phyloP scores from a whole-genome alignment of 2,888 invertebrate genomes.

The Ditylenchus weischeri region DNA sequence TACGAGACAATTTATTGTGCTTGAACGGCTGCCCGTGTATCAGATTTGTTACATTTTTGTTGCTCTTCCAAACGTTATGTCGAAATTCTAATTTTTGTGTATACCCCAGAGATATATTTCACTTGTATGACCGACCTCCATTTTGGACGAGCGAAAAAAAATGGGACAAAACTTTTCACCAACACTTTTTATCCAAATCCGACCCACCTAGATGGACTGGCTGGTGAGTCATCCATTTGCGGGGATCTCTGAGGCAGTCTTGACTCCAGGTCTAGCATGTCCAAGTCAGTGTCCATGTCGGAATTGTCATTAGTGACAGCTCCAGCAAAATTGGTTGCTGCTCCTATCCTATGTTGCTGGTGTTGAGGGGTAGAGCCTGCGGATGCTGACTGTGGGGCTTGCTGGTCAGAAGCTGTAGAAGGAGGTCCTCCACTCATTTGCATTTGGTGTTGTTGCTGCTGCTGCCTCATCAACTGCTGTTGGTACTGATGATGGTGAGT shows the following conservation, averaged over 20 bases:
- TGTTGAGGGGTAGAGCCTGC: background rate
- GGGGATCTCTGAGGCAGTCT: conserved; percentile 23
- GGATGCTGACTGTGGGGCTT: background rate
- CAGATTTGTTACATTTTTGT: too few relatives aligned
- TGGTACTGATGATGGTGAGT: background rate
- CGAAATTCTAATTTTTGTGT: too few relatives aligned
- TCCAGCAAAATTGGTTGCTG: background rate
- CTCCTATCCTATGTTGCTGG: background rate
- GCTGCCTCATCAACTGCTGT: conserved; percentile 7
- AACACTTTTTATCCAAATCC: too few relatives aligned
- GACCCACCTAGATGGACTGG: conserved; percentile 16
- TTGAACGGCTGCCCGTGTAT: too few relatives aligned
- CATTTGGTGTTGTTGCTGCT: background rate
- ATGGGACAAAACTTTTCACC: too few relatives aligned
- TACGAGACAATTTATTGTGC: too few relatives aligned
- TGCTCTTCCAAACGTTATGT: too few relatives aligned
- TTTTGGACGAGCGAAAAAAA: too few relatives aligned
- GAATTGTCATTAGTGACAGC: background rate
- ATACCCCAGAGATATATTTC: too few relatives aligned
- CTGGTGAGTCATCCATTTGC: conserved; percentile 19
- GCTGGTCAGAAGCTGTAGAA: background rate
- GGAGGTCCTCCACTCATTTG: background rate
- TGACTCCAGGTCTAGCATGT: background rate
- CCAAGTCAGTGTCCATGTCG: conserved; percentile 5
- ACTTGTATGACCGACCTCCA: too few relatives aligned